These are phyloP conservation scores for Drosophila prolongata DNA, from an alignment of 2,888 invertebrate species.

Conservation along the genomic window DNA sequence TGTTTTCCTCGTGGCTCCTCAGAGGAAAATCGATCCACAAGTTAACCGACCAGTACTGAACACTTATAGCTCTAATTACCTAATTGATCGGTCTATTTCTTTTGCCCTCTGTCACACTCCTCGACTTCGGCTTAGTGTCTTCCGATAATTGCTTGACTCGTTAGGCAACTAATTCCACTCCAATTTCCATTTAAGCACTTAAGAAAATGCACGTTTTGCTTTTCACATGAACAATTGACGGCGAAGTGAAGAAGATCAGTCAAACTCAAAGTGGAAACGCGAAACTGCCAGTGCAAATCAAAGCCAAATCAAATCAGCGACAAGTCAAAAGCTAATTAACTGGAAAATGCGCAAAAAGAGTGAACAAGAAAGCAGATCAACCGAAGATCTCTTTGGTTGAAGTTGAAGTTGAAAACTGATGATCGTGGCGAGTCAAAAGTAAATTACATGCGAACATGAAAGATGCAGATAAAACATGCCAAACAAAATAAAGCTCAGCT, in stretches of 20 bases:
- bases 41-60: slow-evolving; percentile 3
- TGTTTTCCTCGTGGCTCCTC: not conserved
- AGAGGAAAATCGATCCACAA: slow-evolving; percentile 6
- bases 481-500: slow-evolving; percentile 72
- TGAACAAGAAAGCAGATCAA: slow-evolving; percentile 24
- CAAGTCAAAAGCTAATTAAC: slow-evolving; percentile 73
- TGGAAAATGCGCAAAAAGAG: slow-evolving; percentile 43
- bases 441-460: slow-evolving; percentile 79
- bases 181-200: slow-evolving; percentile 76
- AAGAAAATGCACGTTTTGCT: slow-evolving; percentile 61
- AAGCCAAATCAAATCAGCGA: slow-evolving; percentile 56
- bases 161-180: slow-evolving; percentile 73
- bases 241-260: slow-evolving; percentile 61
- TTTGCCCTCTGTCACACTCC: slow-evolving; percentile 19
- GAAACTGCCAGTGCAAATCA: slow-evolving; percentile 39
- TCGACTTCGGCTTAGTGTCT: slow-evolving; percentile 12
- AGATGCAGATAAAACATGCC: slow-evolving; percentile 77
- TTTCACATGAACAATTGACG: slow-evolving; percentile 73
- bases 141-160: slow-evolving; percentile 62
- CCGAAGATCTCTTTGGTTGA: not conserved
- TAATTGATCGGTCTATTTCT: slow-evolving; percentile 41
- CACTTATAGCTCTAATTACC: slow-evolving; percentile 36
- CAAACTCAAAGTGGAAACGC: slow-evolving; percentile 40
- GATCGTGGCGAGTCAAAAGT: slow-evolving; percentile 53
- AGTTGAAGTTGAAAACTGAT: slow-evolving; percentile 33